Conservation (phyloP, 2,888 invertebrate genomes). For the Erebia epiphron region DNA sequence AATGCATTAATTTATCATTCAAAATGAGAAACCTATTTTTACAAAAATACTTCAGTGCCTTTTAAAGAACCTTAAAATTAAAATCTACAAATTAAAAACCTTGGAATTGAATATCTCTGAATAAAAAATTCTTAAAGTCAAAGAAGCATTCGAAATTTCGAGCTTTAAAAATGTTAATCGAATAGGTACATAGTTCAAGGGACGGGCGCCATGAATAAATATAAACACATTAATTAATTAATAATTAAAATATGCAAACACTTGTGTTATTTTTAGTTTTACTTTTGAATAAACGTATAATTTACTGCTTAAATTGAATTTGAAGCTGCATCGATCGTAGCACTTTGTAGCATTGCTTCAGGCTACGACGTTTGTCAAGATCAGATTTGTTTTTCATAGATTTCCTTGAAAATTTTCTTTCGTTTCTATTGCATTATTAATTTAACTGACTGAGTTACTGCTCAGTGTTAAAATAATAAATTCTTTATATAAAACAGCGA, state of each 20-base stretch:
- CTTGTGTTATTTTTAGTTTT: constrained; percentile 7
- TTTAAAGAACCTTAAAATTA: constrained; percentile 1
- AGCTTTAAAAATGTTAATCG: neutral
- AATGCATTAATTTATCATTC: constrained; percentile 10
- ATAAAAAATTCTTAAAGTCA: neutral
- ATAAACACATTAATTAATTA: constrained; percentile 10
- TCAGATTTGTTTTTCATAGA: constrained; percentile 21
- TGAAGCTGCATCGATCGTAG: constrained; percentile 32
- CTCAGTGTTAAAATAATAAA: no score
- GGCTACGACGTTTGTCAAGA: constrained; percentile 27
- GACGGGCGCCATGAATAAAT: constrained; percentile 14
- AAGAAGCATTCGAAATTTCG: neutral
- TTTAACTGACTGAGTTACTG: neutral
- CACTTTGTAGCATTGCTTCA: constrained; percentile 28
- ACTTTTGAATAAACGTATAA: constrained; percentile 12
- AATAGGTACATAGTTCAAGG: neutral
- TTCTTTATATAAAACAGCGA: no score
- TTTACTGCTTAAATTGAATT: constrained; percentile 16
- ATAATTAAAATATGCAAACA: constrained; percentile 1
- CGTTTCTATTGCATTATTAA: neutral
- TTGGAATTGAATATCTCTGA: neutral
- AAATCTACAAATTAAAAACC: constrained; percentile 1
- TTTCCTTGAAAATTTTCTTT: constrained; percentile 9
- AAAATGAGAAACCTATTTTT: neutral
- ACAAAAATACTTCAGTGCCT: constrained; percentile 23